Percentiles rank a stretch among this genome's conserved stretches.
phyloP scores from a whole-genome alignment of 1,140 invertebrate genomes.

The Pseudomyrmex dendroicus region DNA sequence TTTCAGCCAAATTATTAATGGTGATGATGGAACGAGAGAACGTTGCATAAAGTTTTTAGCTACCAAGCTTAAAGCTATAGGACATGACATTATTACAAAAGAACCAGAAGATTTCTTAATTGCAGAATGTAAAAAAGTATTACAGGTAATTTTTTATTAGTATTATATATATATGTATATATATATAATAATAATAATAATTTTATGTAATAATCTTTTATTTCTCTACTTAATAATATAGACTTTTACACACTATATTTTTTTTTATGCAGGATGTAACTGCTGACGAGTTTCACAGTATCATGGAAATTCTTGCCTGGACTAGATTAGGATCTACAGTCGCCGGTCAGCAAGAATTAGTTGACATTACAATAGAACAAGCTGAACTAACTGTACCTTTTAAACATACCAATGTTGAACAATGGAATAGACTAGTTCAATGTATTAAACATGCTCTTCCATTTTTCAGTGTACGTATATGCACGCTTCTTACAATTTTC shows the following conservation, averaged over 20 bases:
- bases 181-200: too few relatives aligned
- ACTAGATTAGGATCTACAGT: slow-evolving; percentile 93
- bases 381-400: slow-evolving; percentile 92
- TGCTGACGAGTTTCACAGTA: slow-evolving; percentile 95
- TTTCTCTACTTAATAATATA: background rate
- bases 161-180: too few relatives aligned
- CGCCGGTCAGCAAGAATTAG: slow-evolving; percentile 93
- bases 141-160: slow-evolving; percentile 86
- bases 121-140: slow-evolving; percentile 94
- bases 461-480: slow-evolving; percentile 93
- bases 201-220: too few relatives aligned
- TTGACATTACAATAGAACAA: slow-evolving; percentile 93
- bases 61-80: slow-evolving; percentile 92
- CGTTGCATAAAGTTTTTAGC: slow-evolving; percentile 95
- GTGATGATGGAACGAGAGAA: slow-evolving; percentile 92
- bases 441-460: slow-evolving; percentile 94
- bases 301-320: slow-evolving; percentile 94
- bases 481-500: background rate
- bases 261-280: slow-evolving; percentile 90
- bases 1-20: slow-evolving; percentile 94
- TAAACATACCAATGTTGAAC: slow-evolving; percentile 91
- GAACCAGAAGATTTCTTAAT: slow-evolving; percentile 95
- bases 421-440: slow-evolving; percentile 92
- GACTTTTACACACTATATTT: background rate
- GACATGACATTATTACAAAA: slow-evolving; percentile 91